Evolutionary conservation across 2,888 invertebrate species (phyloP).

Genomic region (Chironomus tentans): DNA sequence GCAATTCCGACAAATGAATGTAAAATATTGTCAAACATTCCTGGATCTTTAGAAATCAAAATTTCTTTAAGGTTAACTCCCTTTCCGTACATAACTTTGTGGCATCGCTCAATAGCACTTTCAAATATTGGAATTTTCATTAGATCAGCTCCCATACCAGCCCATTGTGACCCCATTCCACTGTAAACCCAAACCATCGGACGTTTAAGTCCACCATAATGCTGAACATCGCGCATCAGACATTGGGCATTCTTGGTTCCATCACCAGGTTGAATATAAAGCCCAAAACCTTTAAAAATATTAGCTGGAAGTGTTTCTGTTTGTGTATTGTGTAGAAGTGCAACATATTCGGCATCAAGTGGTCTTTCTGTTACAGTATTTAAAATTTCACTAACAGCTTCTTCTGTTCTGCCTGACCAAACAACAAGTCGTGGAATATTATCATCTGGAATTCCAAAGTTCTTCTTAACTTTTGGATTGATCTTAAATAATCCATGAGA

Average conservation of each 20-base stretch:
- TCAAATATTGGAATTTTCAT: constrained; percentile 66
- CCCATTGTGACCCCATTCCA: constrained; percentile 86
- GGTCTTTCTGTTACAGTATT: constrained; percentile 52
- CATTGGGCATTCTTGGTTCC: constrained; percentile 31
- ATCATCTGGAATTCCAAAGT: constrained; percentile 53
- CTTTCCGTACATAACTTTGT: constrained; percentile 48
- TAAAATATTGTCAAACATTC: constrained; percentile 54
- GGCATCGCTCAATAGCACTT: constrained; percentile 55
- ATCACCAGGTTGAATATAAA: constrained; percentile 39
- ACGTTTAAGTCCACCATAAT: constrained; percentile 52
- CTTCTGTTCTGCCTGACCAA: constrained; percentile 70
- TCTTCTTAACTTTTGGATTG: constrained; percentile 37
- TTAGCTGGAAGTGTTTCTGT: constrained; percentile 52
- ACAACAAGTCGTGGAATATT: constrained; percentile 62
- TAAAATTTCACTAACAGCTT: constrained; percentile 57
- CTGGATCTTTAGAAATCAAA: constrained; percentile 51
- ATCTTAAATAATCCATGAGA: constrained; percentile 43
- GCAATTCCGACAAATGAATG: constrained; percentile 67
- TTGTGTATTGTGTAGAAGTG: constrained; percentile 52
- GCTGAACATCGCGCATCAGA: constrained; percentile 46
- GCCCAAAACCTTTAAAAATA: constrained; percentile 65
- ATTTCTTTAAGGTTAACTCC: constrained; percentile 56
- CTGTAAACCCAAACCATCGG: constrained; percentile 86
- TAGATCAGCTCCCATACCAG: constrained; percentile 69
- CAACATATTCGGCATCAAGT: constrained; percentile 53